Conservation (phyloP, 2,113 vertebrate genomes). For the Lagopus leucura region DNA sequence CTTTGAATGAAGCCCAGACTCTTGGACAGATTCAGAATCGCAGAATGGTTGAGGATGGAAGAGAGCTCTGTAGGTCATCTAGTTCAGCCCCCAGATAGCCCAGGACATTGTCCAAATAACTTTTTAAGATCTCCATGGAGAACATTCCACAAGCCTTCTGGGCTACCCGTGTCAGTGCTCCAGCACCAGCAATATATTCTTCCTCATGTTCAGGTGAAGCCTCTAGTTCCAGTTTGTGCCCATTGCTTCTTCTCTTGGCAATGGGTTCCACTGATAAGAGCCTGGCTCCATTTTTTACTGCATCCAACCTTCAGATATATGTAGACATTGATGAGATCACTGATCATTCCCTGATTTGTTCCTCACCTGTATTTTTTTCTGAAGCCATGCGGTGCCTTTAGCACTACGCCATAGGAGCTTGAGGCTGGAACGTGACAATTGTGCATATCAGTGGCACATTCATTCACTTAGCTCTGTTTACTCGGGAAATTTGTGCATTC, state of each 20-base stretch:
- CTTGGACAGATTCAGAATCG: not conserved
- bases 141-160: not conserved
- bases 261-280: not conserved
- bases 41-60: not conserved
- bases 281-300: not conserved
- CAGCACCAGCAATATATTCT: not conserved
- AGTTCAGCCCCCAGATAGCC: not conserved
- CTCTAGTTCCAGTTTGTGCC: not conserved
- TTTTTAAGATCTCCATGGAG: not conserved
- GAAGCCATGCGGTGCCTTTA: not conserved
- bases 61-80: not conserved
- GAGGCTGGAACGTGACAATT: not conserved
- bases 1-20: not conserved
- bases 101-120: not conserved
- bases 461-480: not conserved
- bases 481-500: not conserved
- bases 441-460: fast-evolving
- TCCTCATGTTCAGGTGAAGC: not conserved
- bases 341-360: not conserved
- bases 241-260: not conserved
- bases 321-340: not conserved
- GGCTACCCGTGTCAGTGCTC: not conserved
- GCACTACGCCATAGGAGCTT: not conserved
- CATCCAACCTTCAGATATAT: not conserved
- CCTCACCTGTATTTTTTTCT: not conserved